Conservation (phyloP, 2,113 vertebrate species). For the Climacteris rufus region DNA sequence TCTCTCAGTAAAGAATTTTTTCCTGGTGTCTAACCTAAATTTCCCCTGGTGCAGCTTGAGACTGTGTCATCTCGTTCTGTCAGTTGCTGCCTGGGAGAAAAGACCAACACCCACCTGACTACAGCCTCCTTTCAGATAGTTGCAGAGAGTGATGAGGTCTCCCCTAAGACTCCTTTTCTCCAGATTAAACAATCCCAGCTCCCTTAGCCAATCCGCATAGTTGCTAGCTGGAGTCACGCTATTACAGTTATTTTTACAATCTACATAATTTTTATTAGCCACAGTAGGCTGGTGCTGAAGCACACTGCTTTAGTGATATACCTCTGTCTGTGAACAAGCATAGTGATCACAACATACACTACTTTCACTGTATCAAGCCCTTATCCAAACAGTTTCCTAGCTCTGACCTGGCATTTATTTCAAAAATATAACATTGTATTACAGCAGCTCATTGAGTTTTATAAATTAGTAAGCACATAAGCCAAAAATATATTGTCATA, state of each 20-base stretch:
- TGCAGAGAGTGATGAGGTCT: too few relatives aligned
- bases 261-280: not conserved
- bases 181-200: too few relatives aligned
- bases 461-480: not conserved
- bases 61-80: too few relatives aligned
- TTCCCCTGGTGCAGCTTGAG: too few relatives aligned
- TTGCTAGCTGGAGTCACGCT: not conserved
- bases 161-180: too few relatives aligned
- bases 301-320: not conserved
- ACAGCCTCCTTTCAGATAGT: too few relatives aligned
- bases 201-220: too few relatives aligned
- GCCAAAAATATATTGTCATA: not conserved
- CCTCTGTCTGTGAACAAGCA: not conserved
- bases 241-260: not conserved
- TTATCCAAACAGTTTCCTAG: not conserved
- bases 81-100: too few relatives aligned
- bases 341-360: not conserved
- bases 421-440: not conserved
- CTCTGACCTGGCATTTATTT: not conserved
- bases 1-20: too few relatives aligned
- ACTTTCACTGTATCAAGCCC: not conserved
- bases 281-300: not conserved
- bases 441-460: not conserved
- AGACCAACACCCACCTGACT: too few relatives aligned
- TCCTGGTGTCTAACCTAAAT: too few relatives aligned